Percentiles rank a stretch among this genome's conserved stretches.
These are phyloP conservation scores for Gandaritis pyraliata DNA, from an alignment of 2,888 invertebrate species.

Conservation along the genomic window DNA sequence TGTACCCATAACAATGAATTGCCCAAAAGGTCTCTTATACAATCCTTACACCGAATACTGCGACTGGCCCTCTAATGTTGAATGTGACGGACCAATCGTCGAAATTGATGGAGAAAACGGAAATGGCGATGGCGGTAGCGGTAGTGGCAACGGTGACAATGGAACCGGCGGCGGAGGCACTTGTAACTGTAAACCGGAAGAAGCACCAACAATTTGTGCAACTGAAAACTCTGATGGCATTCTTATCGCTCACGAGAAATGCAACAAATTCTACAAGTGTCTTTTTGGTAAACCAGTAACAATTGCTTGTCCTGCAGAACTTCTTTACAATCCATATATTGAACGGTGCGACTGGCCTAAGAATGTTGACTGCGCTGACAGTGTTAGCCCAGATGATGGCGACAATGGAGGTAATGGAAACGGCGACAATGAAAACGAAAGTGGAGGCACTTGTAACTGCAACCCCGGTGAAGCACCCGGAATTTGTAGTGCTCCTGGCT, in stretches of 20 bases:
- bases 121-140: background rate
- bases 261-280: constrained; percentile 8
- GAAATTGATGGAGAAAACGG: background rate
- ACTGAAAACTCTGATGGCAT: background rate
- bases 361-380: constrained; percentile 81
- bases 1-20: constrained; percentile 30
- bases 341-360: constrained; percentile 81
- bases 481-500: constrained; percentile 48
- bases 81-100: constrained; percentile 34
- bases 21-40: constrained; percentile 29
- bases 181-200: constrained; percentile 6
- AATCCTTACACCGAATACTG: constrained; percentile 42
- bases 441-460: constrained; percentile 35
- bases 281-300: constrained; percentile 73
- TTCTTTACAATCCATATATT: constrained; percentile 77
- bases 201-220: constrained; percentile 2
- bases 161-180: background rate
- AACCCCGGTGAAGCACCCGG: constrained; percentile 43
- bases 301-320: constrained; percentile 77
- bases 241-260: constrained; percentile 1
- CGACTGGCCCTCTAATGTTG: constrained; percentile 48
- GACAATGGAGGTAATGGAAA: background rate
- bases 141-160: constrained; percentile 6
- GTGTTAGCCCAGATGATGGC: constrained; percentile 22
- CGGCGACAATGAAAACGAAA: constrained; percentile 5